phyloP scores from a whole-genome alignment of 2,113 vertebrate genomes.

The Psilopsiagon aurifrons region DNA sequence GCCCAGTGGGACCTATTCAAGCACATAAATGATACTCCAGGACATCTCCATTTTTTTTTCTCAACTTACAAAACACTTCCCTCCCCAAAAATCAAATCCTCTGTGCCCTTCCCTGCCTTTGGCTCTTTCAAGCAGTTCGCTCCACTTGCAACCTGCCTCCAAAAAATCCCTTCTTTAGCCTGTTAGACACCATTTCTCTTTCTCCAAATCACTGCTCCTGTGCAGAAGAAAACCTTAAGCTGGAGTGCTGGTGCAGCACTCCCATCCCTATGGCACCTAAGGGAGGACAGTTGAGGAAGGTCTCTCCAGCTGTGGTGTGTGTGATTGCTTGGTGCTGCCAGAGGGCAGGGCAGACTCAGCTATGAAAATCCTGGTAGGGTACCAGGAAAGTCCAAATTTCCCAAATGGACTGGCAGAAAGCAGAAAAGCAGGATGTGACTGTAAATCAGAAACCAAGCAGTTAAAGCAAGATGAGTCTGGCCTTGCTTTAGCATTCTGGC shows the following conservation, averaged over 20 bases:
- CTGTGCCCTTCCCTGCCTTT: background rate
- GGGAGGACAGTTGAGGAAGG: background rate
- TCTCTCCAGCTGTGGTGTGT: background rate
- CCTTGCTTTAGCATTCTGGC: background rate
- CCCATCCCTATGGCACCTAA: background rate
- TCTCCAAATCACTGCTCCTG: background rate
- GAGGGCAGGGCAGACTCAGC: background rate
- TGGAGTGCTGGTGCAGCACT: background rate
- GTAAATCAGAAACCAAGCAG: background rate
- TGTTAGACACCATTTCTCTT: background rate
- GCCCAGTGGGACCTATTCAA: background rate
- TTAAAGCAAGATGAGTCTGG: background rate
- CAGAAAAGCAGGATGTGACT: background rate
- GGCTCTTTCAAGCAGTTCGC: background rate
- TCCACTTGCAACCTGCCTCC: background rate
- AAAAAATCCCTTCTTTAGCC: background rate
- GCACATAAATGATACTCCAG: background rate
- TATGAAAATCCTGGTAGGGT: background rate
- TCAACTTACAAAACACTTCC: background rate
- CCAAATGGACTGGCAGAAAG: background rate
- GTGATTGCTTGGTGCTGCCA: background rate
- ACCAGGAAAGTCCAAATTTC: background rate
- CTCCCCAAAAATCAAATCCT: background rate
- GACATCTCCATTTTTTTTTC: background rate
- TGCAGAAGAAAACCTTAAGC: background rate